These are phyloP conservation scores for Barbus barbus DNA, from an alignment of 2,113 vertebrate species.

Conservation along the genomic window DNA sequence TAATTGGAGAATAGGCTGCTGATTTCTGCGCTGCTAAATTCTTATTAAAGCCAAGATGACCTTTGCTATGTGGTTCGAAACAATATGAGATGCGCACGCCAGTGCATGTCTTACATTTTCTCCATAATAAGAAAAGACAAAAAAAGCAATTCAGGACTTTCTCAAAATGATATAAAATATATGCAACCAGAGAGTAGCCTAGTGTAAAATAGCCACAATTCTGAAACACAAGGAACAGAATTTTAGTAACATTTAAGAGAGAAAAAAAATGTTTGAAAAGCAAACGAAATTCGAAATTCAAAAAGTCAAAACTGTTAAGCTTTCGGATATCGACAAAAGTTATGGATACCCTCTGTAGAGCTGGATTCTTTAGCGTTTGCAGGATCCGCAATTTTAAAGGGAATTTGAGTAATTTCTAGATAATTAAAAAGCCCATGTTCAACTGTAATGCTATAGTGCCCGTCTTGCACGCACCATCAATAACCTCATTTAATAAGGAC, in stretches of 20 bases:
- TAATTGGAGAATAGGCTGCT: conserved; percentile 80
- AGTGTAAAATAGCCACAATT: not conserved
- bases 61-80: conserved; percentile 71
- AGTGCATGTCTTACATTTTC: not conserved
- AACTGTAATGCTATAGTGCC: not conserved
- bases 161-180: not conserved
- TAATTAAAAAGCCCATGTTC: not conserved
- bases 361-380: not conserved
- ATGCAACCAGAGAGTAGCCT: not conserved
- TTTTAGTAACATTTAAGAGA: not conserved
- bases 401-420: not conserved
- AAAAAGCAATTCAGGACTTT: not conserved
- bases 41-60: conserved; percentile 79
- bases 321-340: not conserved
- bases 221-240: not conserved
- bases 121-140: not conserved
- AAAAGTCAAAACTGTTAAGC: not conserved
- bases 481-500: not conserved
- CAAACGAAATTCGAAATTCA: not conserved
- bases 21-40: conserved; percentile 80
- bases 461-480: not conserved
- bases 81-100: conserved; percentile 38
- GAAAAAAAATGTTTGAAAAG: not conserved
- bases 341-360: not conserved
- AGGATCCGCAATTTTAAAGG: not conserved